Conservation (phyloP, 2,113 vertebrate species). For the Calypte anna region DNA sequence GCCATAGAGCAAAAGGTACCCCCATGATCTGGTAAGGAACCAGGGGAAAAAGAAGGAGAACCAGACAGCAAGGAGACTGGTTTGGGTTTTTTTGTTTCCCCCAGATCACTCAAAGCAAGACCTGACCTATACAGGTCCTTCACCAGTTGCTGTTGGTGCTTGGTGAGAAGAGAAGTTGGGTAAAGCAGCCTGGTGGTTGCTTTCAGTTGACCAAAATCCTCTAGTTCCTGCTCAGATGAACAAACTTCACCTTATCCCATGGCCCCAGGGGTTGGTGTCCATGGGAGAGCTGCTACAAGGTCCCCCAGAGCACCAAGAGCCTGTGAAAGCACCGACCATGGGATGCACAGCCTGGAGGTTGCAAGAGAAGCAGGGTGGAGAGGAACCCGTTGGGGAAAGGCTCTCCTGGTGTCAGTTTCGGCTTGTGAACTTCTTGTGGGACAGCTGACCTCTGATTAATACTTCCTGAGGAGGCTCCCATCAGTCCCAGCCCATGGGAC, state of each 20-base stretch:
- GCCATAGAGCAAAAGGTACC: rapidly evolving
- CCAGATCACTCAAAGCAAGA: neutral
- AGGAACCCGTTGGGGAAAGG: neutral
- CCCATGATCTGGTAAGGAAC: too few species aligned
- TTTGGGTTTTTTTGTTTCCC: too few species aligned
- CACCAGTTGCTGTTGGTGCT: neutral
- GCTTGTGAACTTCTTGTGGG: neutral
- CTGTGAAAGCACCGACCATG: neutral
- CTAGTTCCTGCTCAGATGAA: neutral
- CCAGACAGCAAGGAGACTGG: neutral
- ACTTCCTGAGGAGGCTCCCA: neutral
- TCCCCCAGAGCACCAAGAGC: neutral
- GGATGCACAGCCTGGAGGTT: neutral
- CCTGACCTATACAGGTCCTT: neutral
- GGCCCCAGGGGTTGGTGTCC: neutral
- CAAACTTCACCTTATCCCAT: neutral
- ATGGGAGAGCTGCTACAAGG: neutral
- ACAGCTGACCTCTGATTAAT: neutral
- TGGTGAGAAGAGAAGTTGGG: neutral
- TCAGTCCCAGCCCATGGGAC: rapidly evolving
- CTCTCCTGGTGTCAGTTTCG: neutral
- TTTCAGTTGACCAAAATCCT: neutral
- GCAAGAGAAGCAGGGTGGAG: neutral
- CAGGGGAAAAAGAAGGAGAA: neutral
- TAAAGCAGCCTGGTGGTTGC: neutral